These are phyloP conservation scores for Stegana nigrithorax DNA, from an alignment of 2,888 invertebrate species.

Conservation along the genomic window DNA sequence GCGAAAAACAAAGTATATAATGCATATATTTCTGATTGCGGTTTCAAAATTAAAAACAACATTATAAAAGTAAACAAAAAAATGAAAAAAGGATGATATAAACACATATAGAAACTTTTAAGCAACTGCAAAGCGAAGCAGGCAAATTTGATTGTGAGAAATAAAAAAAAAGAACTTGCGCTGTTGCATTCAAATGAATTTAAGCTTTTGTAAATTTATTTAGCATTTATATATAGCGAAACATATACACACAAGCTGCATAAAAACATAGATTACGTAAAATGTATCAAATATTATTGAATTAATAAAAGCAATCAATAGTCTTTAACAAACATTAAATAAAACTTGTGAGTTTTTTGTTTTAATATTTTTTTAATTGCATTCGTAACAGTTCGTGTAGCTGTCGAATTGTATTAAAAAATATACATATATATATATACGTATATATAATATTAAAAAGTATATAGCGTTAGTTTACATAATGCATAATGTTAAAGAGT, in stretches of 20 bases:
- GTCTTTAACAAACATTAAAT: background rate
- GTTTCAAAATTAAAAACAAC: conserved; percentile 54
- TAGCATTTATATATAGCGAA: background rate
- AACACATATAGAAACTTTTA: too few relatives aligned
- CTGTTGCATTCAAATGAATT: conserved; percentile 20
- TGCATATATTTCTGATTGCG: conserved; percentile 50
- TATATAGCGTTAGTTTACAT: background rate
- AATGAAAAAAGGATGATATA: background rate
- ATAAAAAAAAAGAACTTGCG: conserved; percentile 16
- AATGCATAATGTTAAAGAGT: background rate
- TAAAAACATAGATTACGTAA: background rate
- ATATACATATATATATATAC: background rate
- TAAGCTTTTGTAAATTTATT: conserved; percentile 15
- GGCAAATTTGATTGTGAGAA: background rate
- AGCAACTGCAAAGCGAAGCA: background rate
- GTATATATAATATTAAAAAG: background rate
- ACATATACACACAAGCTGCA: conserved; percentile 29
- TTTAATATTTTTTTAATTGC: background rate
- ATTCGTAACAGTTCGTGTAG: conserved; percentile 14
- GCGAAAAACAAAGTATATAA: conserved; percentile 37
- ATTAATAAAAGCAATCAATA: conserved; percentile 17
- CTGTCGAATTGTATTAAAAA: conserved; percentile 7
- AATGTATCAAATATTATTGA: background rate
- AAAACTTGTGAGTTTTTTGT: conserved; percentile 1
- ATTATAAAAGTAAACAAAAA: background rate